phyloP scores from a whole-genome alignment of 2,797 vertebrate species.

The Prionace glauca region DNA sequence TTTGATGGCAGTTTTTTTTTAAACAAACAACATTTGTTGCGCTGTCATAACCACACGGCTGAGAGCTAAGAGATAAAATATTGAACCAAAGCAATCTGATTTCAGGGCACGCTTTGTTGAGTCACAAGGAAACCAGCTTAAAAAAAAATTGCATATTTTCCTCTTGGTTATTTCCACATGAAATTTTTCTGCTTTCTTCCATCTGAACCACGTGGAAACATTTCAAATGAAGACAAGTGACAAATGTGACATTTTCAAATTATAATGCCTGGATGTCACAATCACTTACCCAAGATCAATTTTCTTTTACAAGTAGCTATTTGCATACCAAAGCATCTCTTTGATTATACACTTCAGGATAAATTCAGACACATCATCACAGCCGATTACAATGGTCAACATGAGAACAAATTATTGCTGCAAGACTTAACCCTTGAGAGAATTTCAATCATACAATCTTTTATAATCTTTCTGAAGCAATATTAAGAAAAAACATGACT shows the following conservation, averaged over 20 bases:
- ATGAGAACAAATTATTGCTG: background rate
- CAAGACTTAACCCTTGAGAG: slow-evolving; percentile 13
- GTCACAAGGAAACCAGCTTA: background rate
- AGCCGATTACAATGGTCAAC: slow-evolving; percentile 27
- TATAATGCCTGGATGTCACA: slow-evolving; percentile 9
- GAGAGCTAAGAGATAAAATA: background rate
- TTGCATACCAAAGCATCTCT: slow-evolving; percentile 24
- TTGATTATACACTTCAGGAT: slow-evolving; percentile 9
- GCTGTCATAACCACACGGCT: too few species aligned
- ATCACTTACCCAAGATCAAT: slow-evolving; percentile 32
- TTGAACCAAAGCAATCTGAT: slow-evolving; percentile 7
- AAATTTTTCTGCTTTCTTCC: background rate
- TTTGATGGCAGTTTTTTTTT: background rate
- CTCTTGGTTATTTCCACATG: background rate
- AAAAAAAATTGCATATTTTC: background rate
- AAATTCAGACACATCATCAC: background rate
- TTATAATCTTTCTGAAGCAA: background rate
- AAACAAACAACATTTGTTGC: background rate
- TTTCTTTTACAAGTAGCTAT: background rate
- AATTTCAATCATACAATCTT: background rate
- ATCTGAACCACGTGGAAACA: background rate
- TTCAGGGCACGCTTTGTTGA: background rate
- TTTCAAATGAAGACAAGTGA: slow-evolving; percentile 19
- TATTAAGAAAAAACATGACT: background rate
- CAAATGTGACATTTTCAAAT: slow-evolving; percentile 34